Evolutionary conservation across 2,113 vertebrate genomes (phyloP), one percentile per base, ranked within the genome.

Genomic region (Megaleporinus macrocephalus): DNA sequence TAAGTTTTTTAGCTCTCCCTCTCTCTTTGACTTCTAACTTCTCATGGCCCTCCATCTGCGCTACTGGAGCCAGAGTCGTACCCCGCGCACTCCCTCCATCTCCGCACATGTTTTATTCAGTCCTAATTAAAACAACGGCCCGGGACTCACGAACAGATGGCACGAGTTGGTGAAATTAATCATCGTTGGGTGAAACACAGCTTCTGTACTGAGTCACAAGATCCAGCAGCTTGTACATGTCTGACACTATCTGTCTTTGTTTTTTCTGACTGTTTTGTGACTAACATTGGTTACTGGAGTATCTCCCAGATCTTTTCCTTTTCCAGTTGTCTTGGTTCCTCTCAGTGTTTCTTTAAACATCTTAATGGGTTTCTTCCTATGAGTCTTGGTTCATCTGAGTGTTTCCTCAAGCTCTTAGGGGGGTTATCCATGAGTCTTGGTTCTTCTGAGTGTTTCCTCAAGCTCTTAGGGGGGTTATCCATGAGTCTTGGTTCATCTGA

Each of bases 121-220:
- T 76, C 62, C 88, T 87, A 87, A 91, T 91, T 92, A 89, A 93
- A 75, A 91, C 83, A 82, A 77, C 49, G 30, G 85, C 87, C 87
- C 85, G 85, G 88, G 86, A 83, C 49, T 82, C 86, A 80, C 65
- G 83, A 88, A 83, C 91, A 92, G 90, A 92, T 91, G 90, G 90
- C 85, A 78, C 27, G 80, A 85, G 76, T 79, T 83, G 83, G 87
- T 83, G 79, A 82, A 84, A 84, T 89, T 87, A 85, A 87, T 90
- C 89, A 88, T 89, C 88, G 86, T 86, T 85, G 83, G 87, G 86
- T 78, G 89, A 91, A 89, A 87, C 86, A 63, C 80, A 73, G 78
- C 87, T 89, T 84, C 49, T 51, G 49, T 44, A 44, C 53, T 9
- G 51, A 53, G 51, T 7, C 57, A 61, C 24, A 3, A 61, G 57